Base-by-base conservation (phyloP, 2,113 vertebrate species). In the Apteryx owenii region DNA sequence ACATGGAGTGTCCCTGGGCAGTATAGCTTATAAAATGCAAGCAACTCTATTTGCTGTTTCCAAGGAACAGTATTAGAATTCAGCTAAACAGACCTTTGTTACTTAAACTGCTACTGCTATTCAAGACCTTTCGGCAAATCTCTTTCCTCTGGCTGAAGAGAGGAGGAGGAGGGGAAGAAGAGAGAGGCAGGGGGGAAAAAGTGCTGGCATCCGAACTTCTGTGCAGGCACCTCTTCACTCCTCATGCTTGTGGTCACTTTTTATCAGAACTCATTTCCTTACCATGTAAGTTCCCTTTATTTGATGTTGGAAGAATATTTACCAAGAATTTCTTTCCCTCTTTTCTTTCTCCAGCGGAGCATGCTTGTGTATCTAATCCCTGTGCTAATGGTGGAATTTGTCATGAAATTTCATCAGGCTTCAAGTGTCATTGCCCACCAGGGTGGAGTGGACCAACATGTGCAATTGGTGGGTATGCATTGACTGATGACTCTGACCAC, bases 381-480 rank as follows among this genome's bases (percentile, higher is more conserved):
- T 99, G 99, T 71, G 99, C 99, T 93, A 99, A 99, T 6, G 99
- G 99, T 62, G 99, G 99, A 64, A 98, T 98, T 17, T 99, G 99
- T 91, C 99, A 99, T 0, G 99, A 99, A 89, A 98, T 99, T 86
- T 98, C 98, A 1, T 98, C 99, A 0, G 99, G 99, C 54, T 99
- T 99, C 23, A 99, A 99, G 95, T 99, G 99, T 93, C 99, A 98
- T 95, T 99, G 99, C 96, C 99, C 99, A 0, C 95, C 98, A 0
- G 99, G 99, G 81, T 99, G 99, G 99, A 98, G 98, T 2, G 99
- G 99, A 85, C 98, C 98, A 81, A 99, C 99, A 17, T 99, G 99
- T 91, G 99, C 99, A 15, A 97, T 99, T 92, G 99, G 99, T 99
- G 97, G 92, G 99, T 98, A 73, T 89, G 78, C 21, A 0, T 64